Conservation (phyloP, 2,797 vertebrate species). For the Poecilia velifera region DNA sequence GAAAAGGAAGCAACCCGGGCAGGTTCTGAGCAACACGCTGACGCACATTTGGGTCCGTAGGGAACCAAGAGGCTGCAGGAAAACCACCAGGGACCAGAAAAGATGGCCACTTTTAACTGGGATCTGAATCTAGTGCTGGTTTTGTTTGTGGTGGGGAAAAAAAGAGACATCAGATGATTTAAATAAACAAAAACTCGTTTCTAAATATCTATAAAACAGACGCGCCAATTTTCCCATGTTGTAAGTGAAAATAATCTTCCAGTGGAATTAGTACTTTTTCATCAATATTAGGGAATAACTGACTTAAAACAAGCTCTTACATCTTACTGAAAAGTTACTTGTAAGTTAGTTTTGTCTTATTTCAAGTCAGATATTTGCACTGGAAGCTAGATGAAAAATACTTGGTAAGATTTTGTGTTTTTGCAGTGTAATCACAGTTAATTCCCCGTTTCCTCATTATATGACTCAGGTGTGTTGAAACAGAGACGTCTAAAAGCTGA, state of each 20-base stretch:
- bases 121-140: conserved; percentile 19
- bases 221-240: too few species aligned
- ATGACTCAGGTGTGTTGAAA: not conserved
- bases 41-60: conserved; percentile 58
- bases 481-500: not conserved
- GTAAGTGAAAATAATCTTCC: too few species aligned
- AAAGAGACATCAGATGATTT: conserved; percentile 15
- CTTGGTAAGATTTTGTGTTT: too few species aligned
- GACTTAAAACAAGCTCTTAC: too few species aligned
- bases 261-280: too few species aligned
- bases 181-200: not conserved
- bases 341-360: too few species aligned
- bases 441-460: not conserved
- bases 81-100: conserved; percentile 34
- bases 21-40: conserved; percentile 65
- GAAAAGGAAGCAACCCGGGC: conserved; percentile 31
- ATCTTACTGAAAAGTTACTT: too few species aligned
- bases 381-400: too few species aligned
- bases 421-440: too few species aligned
- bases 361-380: too few species aligned
- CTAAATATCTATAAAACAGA: not conserved
- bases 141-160: conserved; percentile 31
- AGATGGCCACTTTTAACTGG: conserved; percentile 40
- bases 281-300: too few species aligned
- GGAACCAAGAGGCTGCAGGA: conserved; percentile 54